Evolutionary conservation across 2,113 vertebrate species (phyloP), one percentile per base, ranked within the genome.

Genomic region (Solea solea): DNA sequence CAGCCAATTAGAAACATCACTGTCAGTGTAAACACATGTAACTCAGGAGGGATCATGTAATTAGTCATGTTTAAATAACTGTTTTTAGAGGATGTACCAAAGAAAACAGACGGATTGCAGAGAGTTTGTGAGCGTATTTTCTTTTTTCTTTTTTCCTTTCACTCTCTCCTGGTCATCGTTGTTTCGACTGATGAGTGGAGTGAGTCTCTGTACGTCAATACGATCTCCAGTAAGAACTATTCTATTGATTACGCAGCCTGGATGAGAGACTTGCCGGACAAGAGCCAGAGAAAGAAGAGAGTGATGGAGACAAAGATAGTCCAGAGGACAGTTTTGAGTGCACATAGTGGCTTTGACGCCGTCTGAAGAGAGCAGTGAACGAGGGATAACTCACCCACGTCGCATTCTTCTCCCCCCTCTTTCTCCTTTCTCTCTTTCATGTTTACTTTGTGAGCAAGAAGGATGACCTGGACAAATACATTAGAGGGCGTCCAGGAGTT

Each of bases 161-260:
- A 14, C 49, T 41, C 51, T 60, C 53, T 54, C 48, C 25, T 5
- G 53, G 78, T 81, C 72, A 80, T 86, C 85, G 85, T 81, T 83
- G 77, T 78, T 75, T 76, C 73, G 80, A 82, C 76, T 69, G 87
- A 86, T 86, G 85, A 74, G 81, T 34, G 49, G 45, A 76, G 64
- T 62, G 69, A 87, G 78, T 81, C 69, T 79, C 72, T 71, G 71
- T 70, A 8, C 46, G 70, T 89, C 90, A 79, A 83, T 86, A 79
- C 56, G 61, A 82, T 86, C 76, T 73, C 41, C 80, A 66, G 80
- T 80, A 80, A 88, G 85, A 90, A 86, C 76, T 85, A 78, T 52
- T 71, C 50, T 53, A 90, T 90, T 7, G 85, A 87, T 89, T 82
- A 9, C 13, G 55, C 64, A 52, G 81, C 70, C 61, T 25, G 16